phyloP scores from a whole-genome alignment of 1,140 invertebrate species.

The Drosophila persimilis region DNA sequence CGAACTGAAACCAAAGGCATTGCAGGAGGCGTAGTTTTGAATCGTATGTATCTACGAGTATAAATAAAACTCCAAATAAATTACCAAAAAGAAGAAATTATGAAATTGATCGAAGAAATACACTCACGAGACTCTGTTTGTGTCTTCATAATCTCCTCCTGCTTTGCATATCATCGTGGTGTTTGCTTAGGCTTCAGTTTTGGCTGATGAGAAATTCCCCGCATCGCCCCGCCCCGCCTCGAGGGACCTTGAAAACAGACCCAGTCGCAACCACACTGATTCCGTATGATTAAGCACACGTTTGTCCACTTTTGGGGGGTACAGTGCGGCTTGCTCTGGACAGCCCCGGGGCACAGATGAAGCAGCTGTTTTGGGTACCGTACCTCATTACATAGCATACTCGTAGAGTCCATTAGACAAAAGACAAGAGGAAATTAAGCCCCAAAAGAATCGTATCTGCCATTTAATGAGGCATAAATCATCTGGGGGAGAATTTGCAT shows the following conservation, averaged over 20 bases:
- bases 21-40: background rate
- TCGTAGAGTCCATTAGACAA: slow-evolving; percentile 33
- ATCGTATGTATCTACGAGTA: too few species aligned
- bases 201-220: background rate
- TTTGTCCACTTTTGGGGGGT: slow-evolving; percentile 40
- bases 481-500: slow-evolving; percentile 26
- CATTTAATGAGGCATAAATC: slow-evolving; percentile 45
- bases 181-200: background rate
- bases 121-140: too few species aligned
- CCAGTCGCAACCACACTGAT: slow-evolving; percentile 18
- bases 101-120: too few species aligned
- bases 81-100: slow-evolving; percentile 2
- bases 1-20: slow-evolving; percentile 3
- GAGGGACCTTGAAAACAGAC: slow-evolving; percentile 35
- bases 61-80: background rate
- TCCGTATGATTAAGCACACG: slow-evolving; percentile 37
- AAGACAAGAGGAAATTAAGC: slow-evolving; percentile 24
- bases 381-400: slow-evolving; percentile 22
- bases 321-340: slow-evolving; percentile 29
- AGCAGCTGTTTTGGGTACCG: too few species aligned
- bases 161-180: slow-evolving; percentile 7
- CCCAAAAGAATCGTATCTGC: slow-evolving; percentile 29
- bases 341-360: slow-evolving; percentile 10
- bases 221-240: too few species aligned
- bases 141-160: background rate